phyloP scores from a whole-genome alignment of 2,797 vertebrate species.

The Mus caroli region DNA sequence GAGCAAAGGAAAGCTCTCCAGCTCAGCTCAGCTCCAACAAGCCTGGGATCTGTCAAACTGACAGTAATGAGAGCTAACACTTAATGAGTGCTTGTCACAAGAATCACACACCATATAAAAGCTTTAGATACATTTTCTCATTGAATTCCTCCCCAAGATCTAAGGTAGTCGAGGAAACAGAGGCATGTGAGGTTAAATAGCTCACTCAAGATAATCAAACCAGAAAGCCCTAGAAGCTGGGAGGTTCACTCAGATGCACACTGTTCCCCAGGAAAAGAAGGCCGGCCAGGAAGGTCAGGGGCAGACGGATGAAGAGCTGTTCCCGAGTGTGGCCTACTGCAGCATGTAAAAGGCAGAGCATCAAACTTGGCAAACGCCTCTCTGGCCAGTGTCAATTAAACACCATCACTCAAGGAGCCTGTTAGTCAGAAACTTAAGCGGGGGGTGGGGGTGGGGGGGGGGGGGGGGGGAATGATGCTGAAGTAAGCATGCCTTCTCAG shows the following conservation, averaged over 20 bases:
- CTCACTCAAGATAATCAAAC: constrained; percentile 11
- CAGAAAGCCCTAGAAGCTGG: neutral
- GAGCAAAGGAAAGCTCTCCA: neutral
- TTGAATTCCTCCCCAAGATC: constrained; percentile 41
- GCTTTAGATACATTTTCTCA: constrained; percentile 15
- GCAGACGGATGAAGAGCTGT: neutral
- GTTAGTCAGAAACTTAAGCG: constrained; percentile 59
- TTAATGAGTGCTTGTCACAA: constrained; percentile 34
- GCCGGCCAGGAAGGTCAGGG: neutral
- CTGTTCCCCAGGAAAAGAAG: neutral
- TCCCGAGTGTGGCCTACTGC: neutral
- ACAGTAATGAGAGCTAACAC: neutral
- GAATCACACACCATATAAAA: neutral
- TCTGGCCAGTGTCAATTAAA: constrained; percentile 59
- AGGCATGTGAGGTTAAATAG: constrained; percentile 6
- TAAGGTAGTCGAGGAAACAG: neutral
- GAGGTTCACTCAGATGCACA: neutral
- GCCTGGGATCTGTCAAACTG: constrained; percentile 35
- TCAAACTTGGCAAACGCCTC: constrained; percentile 31
- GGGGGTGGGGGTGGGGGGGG: no score
- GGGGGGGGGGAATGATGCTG: no score
- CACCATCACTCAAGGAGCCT: neutral
- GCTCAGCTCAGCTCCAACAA: neutral
- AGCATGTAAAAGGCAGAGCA: neutral
- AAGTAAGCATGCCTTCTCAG: constrained; percentile 47